Evolutionary conservation across 2,888 invertebrate genomes (phyloP), one percentile per base, ranked within the genome.

Genomic region (Achlya flavicornis): DNA sequence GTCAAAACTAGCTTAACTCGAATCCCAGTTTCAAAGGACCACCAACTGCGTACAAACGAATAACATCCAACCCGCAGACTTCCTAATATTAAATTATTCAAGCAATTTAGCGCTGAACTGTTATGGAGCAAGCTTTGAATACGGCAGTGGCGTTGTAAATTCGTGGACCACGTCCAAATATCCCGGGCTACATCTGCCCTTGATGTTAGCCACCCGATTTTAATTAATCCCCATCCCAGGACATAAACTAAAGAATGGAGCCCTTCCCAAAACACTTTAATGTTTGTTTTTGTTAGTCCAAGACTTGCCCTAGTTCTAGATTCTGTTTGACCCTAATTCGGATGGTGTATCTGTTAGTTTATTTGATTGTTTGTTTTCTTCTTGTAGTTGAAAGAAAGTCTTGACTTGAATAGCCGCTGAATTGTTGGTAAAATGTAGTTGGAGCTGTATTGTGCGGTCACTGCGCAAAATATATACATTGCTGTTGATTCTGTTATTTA

Each of bases 121-220:
- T 53, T 53, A 53, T 53, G 19, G 53, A 53, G 53, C 19, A 53
- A 53, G 53, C 53, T 53, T 53, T 53, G 53, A 53, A 53, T 53
- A 53, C 53, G 53, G 48, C 53, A 53, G 53, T 53, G 53, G 19
- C 19, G 53, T 53, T 53, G 19, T 53, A 53, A 53, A 53, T 53
- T 53, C 53, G 53, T 53, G 53, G 53, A 53, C 53, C 53, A 19
- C 53, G 53, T 53, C 53, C 53, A 53, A 53, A 53, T 53, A 53
- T 53, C 53, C 48, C 53, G 4, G 53, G 53, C 53, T 53, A 16
- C 53, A 53, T 53, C 53, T 53, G 53, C 53, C 53, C 53, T 53
- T 53, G 53, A 53, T 53, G 53, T 53, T 53, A 53, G 19, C 53
- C 53, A n/a, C 16, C 48, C 48, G 16, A 19, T 53, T 53, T 53